Conservation (phyloP, 2,797 vertebrate species). For the Perodicticus potto region DNA sequence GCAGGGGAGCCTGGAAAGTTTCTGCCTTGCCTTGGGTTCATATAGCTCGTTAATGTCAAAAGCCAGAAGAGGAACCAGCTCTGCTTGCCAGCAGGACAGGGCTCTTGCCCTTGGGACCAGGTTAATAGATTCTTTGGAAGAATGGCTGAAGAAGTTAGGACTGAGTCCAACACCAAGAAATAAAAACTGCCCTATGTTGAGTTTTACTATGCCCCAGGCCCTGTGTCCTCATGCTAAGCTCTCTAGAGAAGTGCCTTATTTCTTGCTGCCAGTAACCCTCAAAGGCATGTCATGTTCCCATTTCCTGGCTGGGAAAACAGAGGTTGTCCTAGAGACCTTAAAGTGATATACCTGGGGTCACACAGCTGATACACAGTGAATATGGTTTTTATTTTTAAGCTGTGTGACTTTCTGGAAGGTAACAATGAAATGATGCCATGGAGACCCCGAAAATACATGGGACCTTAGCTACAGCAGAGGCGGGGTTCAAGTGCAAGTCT, state of each 20-base stretch:
- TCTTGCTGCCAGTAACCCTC: not conserved
- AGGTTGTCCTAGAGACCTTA: not conserved
- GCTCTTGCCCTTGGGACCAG: not conserved
- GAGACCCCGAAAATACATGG: not conserved
- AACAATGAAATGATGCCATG: not conserved
- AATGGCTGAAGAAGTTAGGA: not conserved
- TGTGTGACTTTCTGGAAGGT: not conserved
- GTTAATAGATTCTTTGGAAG: not conserved
- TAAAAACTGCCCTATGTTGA: not conserved
- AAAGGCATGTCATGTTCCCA: rapidly evolving
- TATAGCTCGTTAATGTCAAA: not conserved
- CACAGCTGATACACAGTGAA: not conserved
- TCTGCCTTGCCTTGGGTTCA: not conserved
- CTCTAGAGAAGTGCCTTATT: rapidly evolving
- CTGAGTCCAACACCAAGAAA: not conserved
- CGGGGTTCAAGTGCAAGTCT: not conserved
- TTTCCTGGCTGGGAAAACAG: not conserved
- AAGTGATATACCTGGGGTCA: not conserved
- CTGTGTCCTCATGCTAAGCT: not conserved
- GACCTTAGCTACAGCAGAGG: not conserved
- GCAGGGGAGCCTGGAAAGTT: not conserved
- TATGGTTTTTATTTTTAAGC: not conserved
- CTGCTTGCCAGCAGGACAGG: not conserved
- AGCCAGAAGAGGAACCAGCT: not conserved
- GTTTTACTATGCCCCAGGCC: not conserved